Evolutionary conservation across 2,888 invertebrate genomes (phyloP).

Genomic region (Drosophila anomalata): DNA sequence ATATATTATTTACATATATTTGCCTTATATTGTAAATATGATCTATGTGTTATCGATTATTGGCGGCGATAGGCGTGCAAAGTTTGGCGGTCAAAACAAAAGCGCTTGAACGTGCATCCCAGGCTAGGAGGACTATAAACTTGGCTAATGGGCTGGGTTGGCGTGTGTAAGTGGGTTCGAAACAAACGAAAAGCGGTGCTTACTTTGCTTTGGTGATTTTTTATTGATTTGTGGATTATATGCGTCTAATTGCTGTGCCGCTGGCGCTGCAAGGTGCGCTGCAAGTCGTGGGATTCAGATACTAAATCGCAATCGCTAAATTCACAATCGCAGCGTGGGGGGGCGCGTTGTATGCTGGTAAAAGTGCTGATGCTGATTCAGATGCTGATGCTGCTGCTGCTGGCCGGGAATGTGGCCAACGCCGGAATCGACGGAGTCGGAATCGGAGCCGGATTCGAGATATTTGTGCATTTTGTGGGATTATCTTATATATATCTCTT

Average conservation of each 20-base stretch:
- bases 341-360: conserved; percentile 74
- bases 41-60: conserved; percentile 52
- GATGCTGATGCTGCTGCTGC: conserved; percentile 45
- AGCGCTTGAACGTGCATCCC: conserved; percentile 38
- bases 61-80: conserved; percentile 51
- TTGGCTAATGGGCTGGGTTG: conserved; percentile 3
- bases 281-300: conserved; percentile 29
- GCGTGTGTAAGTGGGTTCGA: conserved; percentile 14
- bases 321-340: conserved; percentile 69
- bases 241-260: conserved; percentile 49
- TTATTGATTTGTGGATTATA: conserved; percentile 42
- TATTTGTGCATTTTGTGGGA: conserved; percentile 66
- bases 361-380: conserved; percentile 63
- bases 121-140: conserved; percentile 14
- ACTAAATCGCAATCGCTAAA: background rate
- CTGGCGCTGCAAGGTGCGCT: conserved; percentile 29
- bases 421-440: conserved; percentile 19
- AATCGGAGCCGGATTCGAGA: conserved; percentile 57
- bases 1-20: background rate
- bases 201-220: conserved; percentile 66
- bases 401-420: conserved; percentile 49
- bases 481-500: background rate
- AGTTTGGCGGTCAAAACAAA: conserved; percentile 57
- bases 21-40: background rate
- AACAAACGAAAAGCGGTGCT: conserved; percentile 62